Evolutionary conservation across 2,797 vertebrate genomes (phyloP), one percentile per base, ranked within the genome.

Genomic region (Siniperca obscura): DNA sequence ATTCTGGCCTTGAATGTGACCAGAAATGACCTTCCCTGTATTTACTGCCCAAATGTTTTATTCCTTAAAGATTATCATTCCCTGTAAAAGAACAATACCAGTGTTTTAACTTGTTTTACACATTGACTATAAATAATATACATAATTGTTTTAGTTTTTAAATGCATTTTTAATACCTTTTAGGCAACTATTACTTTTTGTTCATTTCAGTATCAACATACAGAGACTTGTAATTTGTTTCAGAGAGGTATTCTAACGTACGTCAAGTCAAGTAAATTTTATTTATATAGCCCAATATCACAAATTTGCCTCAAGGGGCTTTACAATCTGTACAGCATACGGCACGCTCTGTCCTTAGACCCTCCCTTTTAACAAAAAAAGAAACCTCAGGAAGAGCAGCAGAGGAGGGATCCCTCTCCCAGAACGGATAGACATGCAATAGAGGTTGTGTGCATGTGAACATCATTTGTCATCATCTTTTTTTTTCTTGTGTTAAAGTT

Each of bases 1-100:
- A 94, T 85, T 88, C 60, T 81, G 78, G 77, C 80, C 83, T 88
- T 80, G 80, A 82, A 77, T 74, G 74, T 76, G 81, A 52, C 38
- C 80, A 74, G 46, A 60, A 72, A 55, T 80, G 74, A 85, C 72
- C 82, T 60, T 73, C 68, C 50, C 61, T 61, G 42, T 30, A 34
- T 68, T 78, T 42, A 10, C 36, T 64, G 57, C 59, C 21, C 52
- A 65, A 7, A 50, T 3, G 19, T n/a, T 69, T 38, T 11, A 1
- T 60, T 66, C 50, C 12, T 66, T 27, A 8, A 36, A 22, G 22
- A 57, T 48, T 50, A 56, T 50, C 14, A 52, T 34, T 78, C 17
- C 19, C 48, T 27, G 40, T 21, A 36, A 3, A 61, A 40, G 19
- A 78, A 44, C 50, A 86, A 40, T 2, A 48, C 1, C 12, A 53